These are phyloP conservation scores for Garrulus glandarius DNA, from an alignment of 2,797 vertebrate genomes.

Conservation along the genomic window DNA sequence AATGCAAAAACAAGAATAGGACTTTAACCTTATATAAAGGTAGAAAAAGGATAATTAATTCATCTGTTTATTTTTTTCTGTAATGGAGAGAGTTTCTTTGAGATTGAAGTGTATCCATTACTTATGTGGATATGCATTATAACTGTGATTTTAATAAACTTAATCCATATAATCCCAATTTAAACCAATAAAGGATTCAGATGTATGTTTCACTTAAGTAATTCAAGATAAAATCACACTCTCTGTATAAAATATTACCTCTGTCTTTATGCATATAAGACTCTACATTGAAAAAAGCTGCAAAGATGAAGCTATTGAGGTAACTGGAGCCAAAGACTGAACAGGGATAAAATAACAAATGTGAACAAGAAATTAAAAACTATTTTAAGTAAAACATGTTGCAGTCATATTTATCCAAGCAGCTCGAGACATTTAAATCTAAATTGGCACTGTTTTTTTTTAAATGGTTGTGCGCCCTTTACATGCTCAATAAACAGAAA, in stretches of 20 bases:
- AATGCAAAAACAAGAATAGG: background rate
- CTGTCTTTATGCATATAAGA: background rate
- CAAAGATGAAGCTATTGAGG: background rate
- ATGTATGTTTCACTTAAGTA: background rate
- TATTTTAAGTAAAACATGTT: background rate
- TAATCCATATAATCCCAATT: background rate
- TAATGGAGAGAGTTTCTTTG: background rate
- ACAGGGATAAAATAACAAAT: background rate
- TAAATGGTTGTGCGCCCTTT: background rate
- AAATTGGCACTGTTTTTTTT: background rate
- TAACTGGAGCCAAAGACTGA: background rate
- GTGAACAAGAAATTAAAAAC: background rate
- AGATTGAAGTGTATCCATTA: background rate
- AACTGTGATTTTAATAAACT: background rate
- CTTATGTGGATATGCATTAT: background rate
- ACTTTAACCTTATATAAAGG: background rate
- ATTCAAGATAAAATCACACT: background rate
- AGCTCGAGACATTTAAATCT: rapidly evolving
- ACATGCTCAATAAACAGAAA: background rate
- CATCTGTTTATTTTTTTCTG: background rate
- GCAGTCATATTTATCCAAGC: background rate
- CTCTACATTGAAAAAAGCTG: background rate
- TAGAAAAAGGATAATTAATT: background rate
- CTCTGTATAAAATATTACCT: background rate
- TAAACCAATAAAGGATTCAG: background rate